Conservation (phyloP, 2,888 invertebrate species). For the Cyaniris semiargus region DNA sequence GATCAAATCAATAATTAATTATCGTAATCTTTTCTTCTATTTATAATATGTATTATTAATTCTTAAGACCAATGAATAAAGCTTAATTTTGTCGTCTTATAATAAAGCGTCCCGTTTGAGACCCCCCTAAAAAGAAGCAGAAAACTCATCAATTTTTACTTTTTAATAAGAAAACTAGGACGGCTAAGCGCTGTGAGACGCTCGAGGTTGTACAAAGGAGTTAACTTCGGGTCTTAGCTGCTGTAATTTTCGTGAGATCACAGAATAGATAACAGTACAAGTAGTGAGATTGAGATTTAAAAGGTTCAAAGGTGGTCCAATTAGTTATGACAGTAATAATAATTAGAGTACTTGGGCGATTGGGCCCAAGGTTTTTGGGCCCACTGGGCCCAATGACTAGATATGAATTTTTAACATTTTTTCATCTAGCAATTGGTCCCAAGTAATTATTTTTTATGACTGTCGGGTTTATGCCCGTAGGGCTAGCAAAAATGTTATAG, state of each 20-base stretch:
- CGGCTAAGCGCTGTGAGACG: neutral
- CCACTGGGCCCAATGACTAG: too few species aligned
- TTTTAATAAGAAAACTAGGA: conserved; percentile 9
- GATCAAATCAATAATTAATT: too few species aligned
- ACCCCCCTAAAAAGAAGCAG: neutral
- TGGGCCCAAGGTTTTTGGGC: too few species aligned
- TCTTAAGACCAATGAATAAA: neutral
- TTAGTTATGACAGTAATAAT: neutral
- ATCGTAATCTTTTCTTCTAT: too few species aligned
- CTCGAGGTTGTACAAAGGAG: neutral
- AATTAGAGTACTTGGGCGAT: too few species aligned
- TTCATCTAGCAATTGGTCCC: too few species aligned
- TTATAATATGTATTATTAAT: too few species aligned
- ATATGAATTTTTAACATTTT: too few species aligned
- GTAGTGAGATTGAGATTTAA: conserved; percentile 23
- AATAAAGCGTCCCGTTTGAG: neutral
- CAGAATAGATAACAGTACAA: too few species aligned
- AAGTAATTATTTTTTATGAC: too few species aligned
- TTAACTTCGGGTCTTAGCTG: neutral
- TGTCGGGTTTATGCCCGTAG: too few species aligned
- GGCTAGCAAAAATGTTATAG: too few species aligned
- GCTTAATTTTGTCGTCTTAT: neutral
- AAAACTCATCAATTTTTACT: neutral
- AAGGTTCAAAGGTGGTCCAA: conserved; percentile 1
- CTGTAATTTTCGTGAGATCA: conserved; percentile 4